phyloP scores from a whole-genome alignment of 2,113 vertebrate genomes.

The Scatophagus argus region DNA sequence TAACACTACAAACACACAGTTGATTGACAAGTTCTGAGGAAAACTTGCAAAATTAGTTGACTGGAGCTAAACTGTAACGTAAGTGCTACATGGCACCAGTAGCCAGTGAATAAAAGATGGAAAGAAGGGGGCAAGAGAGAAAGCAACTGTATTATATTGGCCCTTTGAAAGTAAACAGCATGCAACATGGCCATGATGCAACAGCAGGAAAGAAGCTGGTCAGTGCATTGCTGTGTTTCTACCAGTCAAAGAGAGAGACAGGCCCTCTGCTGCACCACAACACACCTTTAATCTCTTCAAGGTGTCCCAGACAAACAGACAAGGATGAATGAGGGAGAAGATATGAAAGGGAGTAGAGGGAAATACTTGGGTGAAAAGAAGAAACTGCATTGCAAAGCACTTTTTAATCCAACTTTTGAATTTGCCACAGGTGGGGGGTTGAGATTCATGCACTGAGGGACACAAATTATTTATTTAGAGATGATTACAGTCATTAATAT shows the following conservation, averaged over 20 bases:
- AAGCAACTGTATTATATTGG: conserved; percentile 45
- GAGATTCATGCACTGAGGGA: conserved; percentile 57
- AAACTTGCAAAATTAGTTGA: neutral
- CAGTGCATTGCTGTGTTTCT: conserved; percentile 31
- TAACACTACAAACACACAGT: neutral
- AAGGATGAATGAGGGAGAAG: conserved; percentile 30
- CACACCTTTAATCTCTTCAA: conserved; percentile 39
- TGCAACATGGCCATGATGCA: conserved; percentile 63
- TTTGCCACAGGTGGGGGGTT: conserved; percentile 61
- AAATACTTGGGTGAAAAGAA: neutral
- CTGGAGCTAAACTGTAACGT: conserved; percentile 18
- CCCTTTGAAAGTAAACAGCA: conserved; percentile 66
- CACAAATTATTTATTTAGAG: conserved; percentile 75
- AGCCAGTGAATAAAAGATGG: conserved; percentile 6
- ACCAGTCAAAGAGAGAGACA: conserved; percentile 31
- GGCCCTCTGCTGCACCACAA: neutral
- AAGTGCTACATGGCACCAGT: neutral
- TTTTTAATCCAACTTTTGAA: conserved; percentile 59
- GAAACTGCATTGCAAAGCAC: conserved; percentile 46
- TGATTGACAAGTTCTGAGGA: neutral
- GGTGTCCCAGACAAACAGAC: conserved; percentile 36
- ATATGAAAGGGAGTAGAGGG: neutral
- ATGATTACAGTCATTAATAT: conserved; percentile 79
- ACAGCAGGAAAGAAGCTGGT: conserved; percentile 62
- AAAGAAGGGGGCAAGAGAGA: conserved; percentile 4